Base-by-base conservation (phyloP, 2,113 vertebrate species). In the Thalassarche chlororhynchos region DNA sequence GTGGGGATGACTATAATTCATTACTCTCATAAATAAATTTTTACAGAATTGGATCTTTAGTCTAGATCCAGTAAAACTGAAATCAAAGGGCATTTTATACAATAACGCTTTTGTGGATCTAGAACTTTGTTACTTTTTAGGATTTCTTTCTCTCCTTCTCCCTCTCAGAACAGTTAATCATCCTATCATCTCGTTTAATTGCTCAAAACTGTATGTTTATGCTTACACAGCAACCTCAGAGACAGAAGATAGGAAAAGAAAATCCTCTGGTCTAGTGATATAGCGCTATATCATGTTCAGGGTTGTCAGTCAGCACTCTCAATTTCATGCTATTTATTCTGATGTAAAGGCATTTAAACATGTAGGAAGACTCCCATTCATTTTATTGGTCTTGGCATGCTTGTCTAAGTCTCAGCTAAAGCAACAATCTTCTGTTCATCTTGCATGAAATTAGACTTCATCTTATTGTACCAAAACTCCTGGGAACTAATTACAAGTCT, bases 401-500 rank as follows among this genome's bases (percentile, higher is more conserved):
- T 80, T 90, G 49, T 31, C 72, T 57, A 55, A 81, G 69, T 87
- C 61, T 84, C 86, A 84, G 44, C 16, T 81, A 82, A 93, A 95
- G 44, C 49, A 95, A 80, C 29, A 64, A 66, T 69, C 66, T 90
- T 85, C 36, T 65, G 66, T 54, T 95, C 61, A 62, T 95, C 79
- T 93, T 80, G 40, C 83, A 76, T 51, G 66, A 94, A 93, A 94
- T 82, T 76, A 85, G 49, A 76, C 85, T 94, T 95, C 17, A 77
- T 68, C 61, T 75, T 75, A 42, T 89, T 93, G 47, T 91, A 84
- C 29, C 77, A 72, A 95, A 95, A 84, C 71, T 74, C 96, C 65
- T 87, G 71, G 78, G 93, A 92, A 92, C 51, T 82, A 87, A 94
- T 97, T 95, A 82, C 60, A 90, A 91, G 49, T 68, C 49, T 94